Conservation (phyloP, 2,113 vertebrate genomes). For the Laticauda colubrina region DNA sequence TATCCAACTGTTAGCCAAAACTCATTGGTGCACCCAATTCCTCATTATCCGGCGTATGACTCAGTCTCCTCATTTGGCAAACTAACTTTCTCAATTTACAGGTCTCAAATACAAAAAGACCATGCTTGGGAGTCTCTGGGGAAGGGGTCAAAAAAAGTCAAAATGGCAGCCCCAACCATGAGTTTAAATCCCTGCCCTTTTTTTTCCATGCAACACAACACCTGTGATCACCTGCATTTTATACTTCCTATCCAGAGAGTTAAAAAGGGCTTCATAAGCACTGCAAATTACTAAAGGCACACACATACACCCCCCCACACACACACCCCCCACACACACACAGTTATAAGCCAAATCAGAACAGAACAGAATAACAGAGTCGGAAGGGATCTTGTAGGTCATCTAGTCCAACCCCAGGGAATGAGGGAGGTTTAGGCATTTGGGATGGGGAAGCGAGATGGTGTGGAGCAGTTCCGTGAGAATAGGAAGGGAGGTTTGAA, state of each 20-base stretch:
- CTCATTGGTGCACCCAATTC: slow-evolving; percentile 9
- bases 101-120: neutral
- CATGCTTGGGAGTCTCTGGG: neutral
- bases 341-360: neutral
- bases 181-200: neutral
- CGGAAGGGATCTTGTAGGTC: too few relatives aligned
- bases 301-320: too few relatives aligned
- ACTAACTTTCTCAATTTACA: neutral
- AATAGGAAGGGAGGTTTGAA: too few relatives aligned
- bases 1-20: slow-evolving; percentile 12
- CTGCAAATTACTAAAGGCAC: neutral
- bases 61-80: neutral
- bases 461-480: too few relatives aligned
- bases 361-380: too few relatives aligned
- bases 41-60: slow-evolving; percentile 18
- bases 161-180: neutral
- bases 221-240: neutral
- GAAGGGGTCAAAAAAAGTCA: neutral
- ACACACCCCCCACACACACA: neutral
- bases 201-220: neutral
- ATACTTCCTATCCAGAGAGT: neutral
- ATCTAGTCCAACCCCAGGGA: too few relatives aligned
- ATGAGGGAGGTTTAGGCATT: too few relatives aligned
- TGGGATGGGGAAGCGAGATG: too few relatives aligned
- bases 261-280: neutral